Evolutionary conservation across 1,140 invertebrate species (phyloP).

Genomic region (Penaeus vannamei): DNA sequence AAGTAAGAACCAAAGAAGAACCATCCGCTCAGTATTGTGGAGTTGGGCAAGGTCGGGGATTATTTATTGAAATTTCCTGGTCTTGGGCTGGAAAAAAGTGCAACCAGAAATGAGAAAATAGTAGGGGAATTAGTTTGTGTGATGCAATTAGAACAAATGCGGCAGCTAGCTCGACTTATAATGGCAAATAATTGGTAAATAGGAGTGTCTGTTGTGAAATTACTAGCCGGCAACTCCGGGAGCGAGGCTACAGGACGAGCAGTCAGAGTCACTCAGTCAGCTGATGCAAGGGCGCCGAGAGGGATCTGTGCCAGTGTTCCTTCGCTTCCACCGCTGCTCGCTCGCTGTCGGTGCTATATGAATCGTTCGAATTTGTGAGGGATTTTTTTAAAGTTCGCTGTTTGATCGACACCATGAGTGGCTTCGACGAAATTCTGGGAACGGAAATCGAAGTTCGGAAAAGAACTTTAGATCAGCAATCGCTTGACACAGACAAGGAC

Average conservation of each 20-base stretch:
- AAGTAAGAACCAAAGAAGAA: too few species aligned
- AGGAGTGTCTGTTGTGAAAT: background rate
- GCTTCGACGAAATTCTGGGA: conserved; percentile 57
- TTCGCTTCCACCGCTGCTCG: background rate
- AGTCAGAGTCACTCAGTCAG: conserved; percentile 1
- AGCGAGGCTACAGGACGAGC: background rate
- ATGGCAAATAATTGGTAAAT: background rate
- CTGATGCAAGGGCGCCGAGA: background rate
- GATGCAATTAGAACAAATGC: too few species aligned
- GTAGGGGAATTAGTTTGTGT: too few species aligned
- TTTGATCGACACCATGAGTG: conserved; percentile 43
- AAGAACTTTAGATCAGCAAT: conserved; percentile 47
- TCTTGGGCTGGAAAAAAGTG: too few species aligned
- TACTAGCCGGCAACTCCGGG: background rate
- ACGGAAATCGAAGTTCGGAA: conserved; percentile 51
- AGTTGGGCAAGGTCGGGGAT: too few species aligned
- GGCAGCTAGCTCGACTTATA: too few species aligned
- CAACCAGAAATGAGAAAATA: too few species aligned
- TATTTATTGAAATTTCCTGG: too few species aligned
- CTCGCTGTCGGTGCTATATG: too few species aligned
- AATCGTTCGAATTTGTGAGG: too few species aligned
- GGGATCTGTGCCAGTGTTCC: background rate
- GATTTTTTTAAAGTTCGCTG: background rate
- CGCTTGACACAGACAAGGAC: conserved; percentile 20
- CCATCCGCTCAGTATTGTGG: too few species aligned